Conservation (phyloP, 1,140 invertebrate genomes). For the Atta colombica region DNA sequence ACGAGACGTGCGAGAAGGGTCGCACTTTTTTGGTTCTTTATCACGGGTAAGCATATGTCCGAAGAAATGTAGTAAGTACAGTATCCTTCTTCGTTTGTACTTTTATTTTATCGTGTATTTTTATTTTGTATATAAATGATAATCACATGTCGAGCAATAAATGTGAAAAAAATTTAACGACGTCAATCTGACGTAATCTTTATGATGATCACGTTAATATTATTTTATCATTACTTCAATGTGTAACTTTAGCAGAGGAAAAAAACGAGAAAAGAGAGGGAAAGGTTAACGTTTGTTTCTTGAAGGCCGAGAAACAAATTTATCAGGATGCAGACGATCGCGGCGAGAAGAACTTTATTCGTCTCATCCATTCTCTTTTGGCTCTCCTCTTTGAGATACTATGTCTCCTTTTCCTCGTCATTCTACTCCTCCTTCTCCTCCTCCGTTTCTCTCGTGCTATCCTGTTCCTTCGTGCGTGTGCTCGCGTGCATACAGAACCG, state of each 20-base stretch:
- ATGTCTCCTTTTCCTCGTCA: slow-evolving; percentile 18
- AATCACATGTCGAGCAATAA: background rate
- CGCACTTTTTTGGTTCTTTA: slow-evolving; percentile 56
- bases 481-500: slow-evolving; percentile 65
- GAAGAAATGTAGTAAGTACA: slow-evolving; percentile 19
- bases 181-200: background rate
- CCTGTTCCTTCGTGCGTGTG: slow-evolving; percentile 5
- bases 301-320: background rate
- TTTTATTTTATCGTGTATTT: background rate
- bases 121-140: background rate
- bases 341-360: slow-evolving; percentile 26
- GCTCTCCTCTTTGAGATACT: slow-evolving; percentile 29
- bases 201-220: background rate
- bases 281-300: too few species aligned
- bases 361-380: slow-evolving; percentile 15
- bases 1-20: slow-evolving; percentile 62
- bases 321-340: background rate
- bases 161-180: background rate
- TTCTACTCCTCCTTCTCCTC: background rate
- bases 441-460: slow-evolving; percentile 30
- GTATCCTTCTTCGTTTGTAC: background rate
- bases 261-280: background rate
- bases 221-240: background rate
- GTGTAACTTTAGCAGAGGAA: background rate
- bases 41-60: slow-evolving; percentile 35